Base-by-base conservation (phyloP, 2,888 invertebrate genomes). In the Hypercompe scribonia region DNA sequence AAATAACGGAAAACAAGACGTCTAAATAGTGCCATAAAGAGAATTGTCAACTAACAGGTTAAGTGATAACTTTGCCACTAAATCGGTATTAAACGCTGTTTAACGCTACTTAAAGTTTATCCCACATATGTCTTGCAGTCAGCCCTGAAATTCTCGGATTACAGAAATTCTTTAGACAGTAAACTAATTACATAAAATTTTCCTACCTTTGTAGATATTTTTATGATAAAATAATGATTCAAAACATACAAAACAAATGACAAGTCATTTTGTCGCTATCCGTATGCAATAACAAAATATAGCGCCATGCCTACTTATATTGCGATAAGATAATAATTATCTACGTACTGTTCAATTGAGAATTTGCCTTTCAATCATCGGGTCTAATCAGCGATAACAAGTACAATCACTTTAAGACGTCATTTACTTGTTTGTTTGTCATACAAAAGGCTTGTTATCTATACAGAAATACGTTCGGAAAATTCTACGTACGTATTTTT, bases 231-330 rank as follows among this genome's bases (percentile, higher is more conserved):
- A 50, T 11, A 31, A 24, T 39, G 58, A 58, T 58, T 36, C 68
- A 68, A 68, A 34, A 36, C 34, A 50, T 50, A 34, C 15, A 34
- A n/a, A 68, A 50, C 28, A 68, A 54, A 10, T 68, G 54, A n/a
- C 68, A 54, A 36, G 54, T 68, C 54, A 4, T 28, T 58, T 58
- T 15, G 15, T 34, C 28, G 46, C 2, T 31, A 61, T 0, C 18
- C n/a, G 36, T 36, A 34, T n/a, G 3, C n/a, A 39, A 39, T 68
- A 58, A 68, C 1, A 42, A 31, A n/a, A 61, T 46, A 70, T 70
- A 61, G 39, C 69, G 61, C 69, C 69, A 61, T 69, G 31, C 69
- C 69, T 69, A 39, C 61, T 42, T 39, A 68, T 31, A 61, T 61
- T 61, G 21, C 39, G 69, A 69, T 69, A 42, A 69, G 61, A 66